Percentiles rank a stretch among this genome's conserved stretches.
Conservation (phyloP, 2,113 vertebrate genomes). For the Engystomops pustulosus region DNA sequence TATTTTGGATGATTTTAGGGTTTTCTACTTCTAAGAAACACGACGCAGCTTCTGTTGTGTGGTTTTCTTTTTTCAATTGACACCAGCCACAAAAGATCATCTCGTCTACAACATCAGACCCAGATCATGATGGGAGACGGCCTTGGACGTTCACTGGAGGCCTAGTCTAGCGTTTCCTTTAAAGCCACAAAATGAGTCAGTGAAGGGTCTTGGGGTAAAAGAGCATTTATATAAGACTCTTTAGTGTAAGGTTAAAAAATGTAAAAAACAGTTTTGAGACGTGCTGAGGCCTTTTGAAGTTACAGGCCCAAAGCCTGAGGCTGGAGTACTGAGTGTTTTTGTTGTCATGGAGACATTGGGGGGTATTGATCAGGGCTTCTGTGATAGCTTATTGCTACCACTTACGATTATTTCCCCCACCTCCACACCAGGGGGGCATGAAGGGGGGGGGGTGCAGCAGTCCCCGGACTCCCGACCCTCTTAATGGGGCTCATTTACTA, state of each 20-base stretch:
- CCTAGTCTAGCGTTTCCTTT: not conserved
- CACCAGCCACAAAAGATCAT: not conserved
- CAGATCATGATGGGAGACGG: not conserved
- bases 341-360: no score
- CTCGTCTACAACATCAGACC: not conserved
- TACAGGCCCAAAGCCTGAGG: not conserved
- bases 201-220: not conserved
- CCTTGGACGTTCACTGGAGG: not conserved
- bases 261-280: not conserved
- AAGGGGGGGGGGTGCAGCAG: no score
- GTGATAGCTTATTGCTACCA: no score
- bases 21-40: slow-evolving; percentile 21
- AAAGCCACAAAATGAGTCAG: not conserved
- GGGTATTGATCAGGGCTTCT: no score
- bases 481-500: no score
- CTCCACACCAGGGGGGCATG: no score
- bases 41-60: not conserved
- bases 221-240: not conserved
- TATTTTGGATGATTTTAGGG: not conserved
- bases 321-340: not conserved
- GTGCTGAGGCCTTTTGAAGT: not conserved
- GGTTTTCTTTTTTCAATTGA: not conserved
- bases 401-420: no score
- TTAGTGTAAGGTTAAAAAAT: not conserved
- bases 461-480: no score